phyloP scores from a whole-genome alignment of 2,797 vertebrate species.

The Eospalax fontanierii region DNA sequence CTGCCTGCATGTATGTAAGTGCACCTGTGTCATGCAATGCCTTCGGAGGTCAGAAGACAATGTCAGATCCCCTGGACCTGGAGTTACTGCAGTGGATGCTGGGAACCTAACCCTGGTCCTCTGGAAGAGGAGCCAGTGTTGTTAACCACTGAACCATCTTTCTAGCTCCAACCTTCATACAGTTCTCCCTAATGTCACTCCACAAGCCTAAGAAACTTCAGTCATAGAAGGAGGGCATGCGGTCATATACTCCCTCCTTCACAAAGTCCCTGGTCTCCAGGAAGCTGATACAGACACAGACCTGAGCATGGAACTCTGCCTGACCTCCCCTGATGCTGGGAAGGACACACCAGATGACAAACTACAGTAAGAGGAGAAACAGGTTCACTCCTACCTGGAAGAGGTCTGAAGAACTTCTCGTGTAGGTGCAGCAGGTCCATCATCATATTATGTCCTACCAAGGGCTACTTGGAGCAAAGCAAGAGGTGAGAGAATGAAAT shows the following conservation, averaged over 20 bases:
- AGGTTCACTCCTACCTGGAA: conserved; percentile 87
- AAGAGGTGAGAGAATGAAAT: neutral
- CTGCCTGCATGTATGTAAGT: too few relatives aligned
- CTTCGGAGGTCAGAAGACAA: too few relatives aligned
- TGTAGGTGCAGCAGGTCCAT: conserved; percentile 91
- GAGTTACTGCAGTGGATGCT: too few relatives aligned
- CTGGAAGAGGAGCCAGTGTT: too few relatives aligned
- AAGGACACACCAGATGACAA: fast-evolving
- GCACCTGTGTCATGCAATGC: too few relatives aligned
- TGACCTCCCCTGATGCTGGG: fast-evolving
- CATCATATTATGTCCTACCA: conserved; percentile 91
- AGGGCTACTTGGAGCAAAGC: conserved; percentile 80
- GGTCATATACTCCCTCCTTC: neutral
- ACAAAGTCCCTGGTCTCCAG: neutral
- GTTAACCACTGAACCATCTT: too few relatives aligned
- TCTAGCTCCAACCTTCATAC: neutral
- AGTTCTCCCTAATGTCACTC: neutral
- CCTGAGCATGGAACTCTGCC: neutral
- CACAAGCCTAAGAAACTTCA: neutral
- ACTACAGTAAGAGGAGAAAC: fast-evolving
- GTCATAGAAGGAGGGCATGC: fast-evolving
- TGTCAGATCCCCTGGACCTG: too few relatives aligned
- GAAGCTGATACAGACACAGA: neutral
- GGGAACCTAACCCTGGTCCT: too few relatives aligned
- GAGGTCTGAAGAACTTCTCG: conserved; percentile 90